Percentiles rank a stretch among this genome's conserved stretches.
Evolutionary conservation across 2,113 vertebrate species (phyloP).

Genomic region (Python bivittatus): DNA sequence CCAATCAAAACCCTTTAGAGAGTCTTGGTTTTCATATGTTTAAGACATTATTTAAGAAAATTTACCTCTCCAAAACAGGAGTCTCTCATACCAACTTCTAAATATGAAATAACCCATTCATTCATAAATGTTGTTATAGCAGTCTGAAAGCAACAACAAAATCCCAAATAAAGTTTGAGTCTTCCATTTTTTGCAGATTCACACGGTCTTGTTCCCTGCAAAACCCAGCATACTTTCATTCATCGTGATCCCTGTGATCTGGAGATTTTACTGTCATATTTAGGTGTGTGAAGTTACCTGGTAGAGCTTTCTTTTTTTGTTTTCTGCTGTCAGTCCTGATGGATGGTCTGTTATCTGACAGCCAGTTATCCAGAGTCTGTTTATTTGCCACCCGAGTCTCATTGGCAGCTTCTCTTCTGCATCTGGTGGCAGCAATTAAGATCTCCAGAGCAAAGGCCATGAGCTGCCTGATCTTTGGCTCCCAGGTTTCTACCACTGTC

Average conservation of each 20-base stretch:
- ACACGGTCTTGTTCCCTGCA: background rate
- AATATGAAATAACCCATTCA: background rate
- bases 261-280: background rate
- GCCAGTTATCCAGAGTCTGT: slow-evolving; percentile 25
- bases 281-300: background rate
- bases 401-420: background rate
- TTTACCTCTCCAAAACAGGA: too few species aligned
- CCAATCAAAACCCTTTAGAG: background rate
- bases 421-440: slow-evolving; percentile 1
- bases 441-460: background rate
- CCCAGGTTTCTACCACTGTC: background rate
- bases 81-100: background rate
- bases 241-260: background rate
- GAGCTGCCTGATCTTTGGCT: background rate
- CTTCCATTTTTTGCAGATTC: background rate
- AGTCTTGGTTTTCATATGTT: too few species aligned
- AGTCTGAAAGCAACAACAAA: background rate
- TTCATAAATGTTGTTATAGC: background rate
- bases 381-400: slow-evolving; percentile 43
- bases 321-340: background rate
- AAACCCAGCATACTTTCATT: background rate
- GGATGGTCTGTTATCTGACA: slow-evolving; percentile 16
- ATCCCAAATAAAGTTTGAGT: background rate
- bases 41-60: too few species aligned
- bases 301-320: background rate